Percentiles rank a stretch among this genome's conserved stretches.
Conservation (phyloP, 2,888 invertebrate species). For the Torymus tubicola region DNA sequence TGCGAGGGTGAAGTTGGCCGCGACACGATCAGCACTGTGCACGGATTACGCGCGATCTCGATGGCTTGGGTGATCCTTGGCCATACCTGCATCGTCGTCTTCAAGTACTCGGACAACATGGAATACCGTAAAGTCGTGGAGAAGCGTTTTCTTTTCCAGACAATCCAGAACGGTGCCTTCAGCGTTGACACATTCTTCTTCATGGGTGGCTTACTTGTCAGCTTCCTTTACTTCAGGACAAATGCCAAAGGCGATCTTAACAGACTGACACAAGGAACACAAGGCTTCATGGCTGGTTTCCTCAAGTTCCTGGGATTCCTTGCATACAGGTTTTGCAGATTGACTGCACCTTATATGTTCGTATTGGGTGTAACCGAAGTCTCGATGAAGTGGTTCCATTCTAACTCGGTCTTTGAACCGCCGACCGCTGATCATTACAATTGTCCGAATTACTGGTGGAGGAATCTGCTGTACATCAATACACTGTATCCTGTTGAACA, state of each 20-base stretch:
- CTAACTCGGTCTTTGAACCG: constrained; percentile 90
- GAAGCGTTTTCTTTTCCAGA: constrained; percentile 75
- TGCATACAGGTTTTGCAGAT: constrained; percentile 82
- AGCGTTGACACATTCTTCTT: constrained; percentile 77
- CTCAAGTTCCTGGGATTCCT: constrained; percentile 85
- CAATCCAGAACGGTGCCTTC: constrained; percentile 75
- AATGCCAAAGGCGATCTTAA: constrained; percentile 79
- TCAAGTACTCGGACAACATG: constrained; percentile 89
- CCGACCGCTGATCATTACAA: constrained; percentile 88
- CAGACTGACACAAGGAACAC: constrained; percentile 76
- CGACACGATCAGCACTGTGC: constrained; percentile 75
- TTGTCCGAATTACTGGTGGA: constrained; percentile 92
- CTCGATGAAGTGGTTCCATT: constrained; percentile 90
- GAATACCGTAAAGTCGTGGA: constrained; percentile 75
- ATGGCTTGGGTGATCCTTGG: constrained; percentile 77
- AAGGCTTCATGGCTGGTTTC: constrained; percentile 70
- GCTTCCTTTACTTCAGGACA: constrained; percentile 90
- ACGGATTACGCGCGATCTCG: constrained; percentile 75
- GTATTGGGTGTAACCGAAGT: constrained; percentile 90
- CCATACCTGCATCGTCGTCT: constrained; percentile 82
- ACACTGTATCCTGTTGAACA: constrained; percentile 90
- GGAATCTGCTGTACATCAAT: constrained; percentile 91
- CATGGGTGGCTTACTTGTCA: constrained; percentile 86
- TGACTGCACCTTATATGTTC: constrained; percentile 89
- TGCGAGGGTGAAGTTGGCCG: constrained; percentile 74